Conservation (phyloP, 2,888 invertebrate genomes). For the Cantharis nigra region DNA sequence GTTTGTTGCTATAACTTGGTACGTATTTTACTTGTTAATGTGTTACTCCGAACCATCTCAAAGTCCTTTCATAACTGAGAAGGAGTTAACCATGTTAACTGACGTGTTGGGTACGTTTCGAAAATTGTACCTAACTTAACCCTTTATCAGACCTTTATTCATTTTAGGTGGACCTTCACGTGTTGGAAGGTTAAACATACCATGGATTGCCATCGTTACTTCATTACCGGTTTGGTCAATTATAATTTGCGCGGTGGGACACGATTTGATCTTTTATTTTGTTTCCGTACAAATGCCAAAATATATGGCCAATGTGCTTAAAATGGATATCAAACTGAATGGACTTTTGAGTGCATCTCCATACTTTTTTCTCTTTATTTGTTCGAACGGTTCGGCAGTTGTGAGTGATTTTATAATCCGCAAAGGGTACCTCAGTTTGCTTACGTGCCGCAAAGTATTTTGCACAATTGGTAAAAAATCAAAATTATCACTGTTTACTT, state of each 20-base stretch:
- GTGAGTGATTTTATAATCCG: not conserved
- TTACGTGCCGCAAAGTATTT: slow-evolving; percentile 58
- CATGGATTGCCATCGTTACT: slow-evolving; percentile 70
- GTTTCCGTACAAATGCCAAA: slow-evolving; percentile 73
- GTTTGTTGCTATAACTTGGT: slow-evolving; percentile 60
- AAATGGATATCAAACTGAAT: not conserved
- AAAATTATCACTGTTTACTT: not conserved
- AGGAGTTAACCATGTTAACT: slow-evolving; percentile 58
- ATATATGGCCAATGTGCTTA: slow-evolving; percentile 69
- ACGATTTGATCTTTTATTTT: slow-evolving; percentile 73
- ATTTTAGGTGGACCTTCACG: not conserved
- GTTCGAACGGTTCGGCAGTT: not conserved
- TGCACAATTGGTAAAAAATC: slow-evolving; percentile 55
- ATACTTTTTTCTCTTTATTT: not conserved
- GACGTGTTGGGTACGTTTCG: slow-evolving; percentile 9
- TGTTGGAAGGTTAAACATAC: not conserved
- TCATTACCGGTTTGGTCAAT: slow-evolving; percentile 75
- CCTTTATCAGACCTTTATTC: not conserved
- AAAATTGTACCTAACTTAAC: slow-evolving; percentile 43
- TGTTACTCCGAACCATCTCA: slow-evolving; percentile 59
- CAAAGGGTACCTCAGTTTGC: not conserved
- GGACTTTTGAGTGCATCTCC: not conserved
- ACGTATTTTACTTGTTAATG: slow-evolving; percentile 54
- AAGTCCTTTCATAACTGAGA: slow-evolving; percentile 61
- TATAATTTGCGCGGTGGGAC: slow-evolving; percentile 72